These are phyloP conservation scores for Nomada goodeniana DNA, from an alignment of 2,888 invertebrate species.

Conservation along the genomic window DNA sequence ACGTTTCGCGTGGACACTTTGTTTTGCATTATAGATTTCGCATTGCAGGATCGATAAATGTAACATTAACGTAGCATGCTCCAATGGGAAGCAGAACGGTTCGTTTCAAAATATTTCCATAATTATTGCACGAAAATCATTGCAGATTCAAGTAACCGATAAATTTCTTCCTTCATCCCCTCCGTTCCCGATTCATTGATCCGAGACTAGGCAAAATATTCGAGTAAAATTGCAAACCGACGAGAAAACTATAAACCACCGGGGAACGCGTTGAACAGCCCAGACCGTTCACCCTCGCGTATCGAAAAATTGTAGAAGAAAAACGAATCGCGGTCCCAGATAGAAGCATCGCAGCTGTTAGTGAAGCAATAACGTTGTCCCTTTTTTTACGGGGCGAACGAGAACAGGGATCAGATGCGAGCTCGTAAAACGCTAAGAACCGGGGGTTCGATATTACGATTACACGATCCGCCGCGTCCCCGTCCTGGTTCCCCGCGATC, in stretches of 20 bases:
- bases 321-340: neutral
- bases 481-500: slow-evolving; percentile 15
- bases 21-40: neutral
- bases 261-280: slow-evolving; percentile 24
- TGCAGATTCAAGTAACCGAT: no score
- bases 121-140: neutral
- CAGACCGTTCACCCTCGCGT: neutral
- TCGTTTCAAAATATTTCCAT: neutral
- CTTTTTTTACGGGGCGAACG: slow-evolving; percentile 53
- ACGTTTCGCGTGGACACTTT: no score
- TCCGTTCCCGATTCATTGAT: neutral
- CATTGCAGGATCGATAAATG: neutral
- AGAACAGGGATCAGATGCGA: slow-evolving; percentile 33
- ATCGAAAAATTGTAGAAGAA: slow-evolving; percentile 15
- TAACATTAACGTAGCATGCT: neutral
- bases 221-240: slow-evolving; percentile 7
- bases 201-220: neutral
- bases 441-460: slow-evolving; percentile 53
- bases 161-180: neutral
- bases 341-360: slow-evolving; percentile 36
- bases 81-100: neutral
- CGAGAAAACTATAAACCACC: slow-evolving; percentile 1
- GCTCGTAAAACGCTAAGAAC: slow-evolving; percentile 58
- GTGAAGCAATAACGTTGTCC: slow-evolving; percentile 54
- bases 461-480: slow-evolving; percentile 30